A percentile compares a stretch with the other conserved stretches of the same genome.
phyloP scores from a whole-genome alignment of 2,888 invertebrate species.

The Nephrotoma flavescens region DNA sequence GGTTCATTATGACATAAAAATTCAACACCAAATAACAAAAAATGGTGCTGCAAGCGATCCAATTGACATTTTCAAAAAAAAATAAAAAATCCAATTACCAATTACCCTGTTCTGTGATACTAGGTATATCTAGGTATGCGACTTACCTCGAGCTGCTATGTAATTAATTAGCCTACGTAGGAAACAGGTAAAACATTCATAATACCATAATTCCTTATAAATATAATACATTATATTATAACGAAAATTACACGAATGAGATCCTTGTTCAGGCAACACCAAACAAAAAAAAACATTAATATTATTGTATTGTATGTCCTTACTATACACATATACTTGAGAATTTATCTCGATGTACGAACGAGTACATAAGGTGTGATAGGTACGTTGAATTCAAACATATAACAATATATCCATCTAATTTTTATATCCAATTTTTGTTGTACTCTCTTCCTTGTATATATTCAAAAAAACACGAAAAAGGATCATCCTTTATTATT shows the following conservation, averaged over 20 bases:
- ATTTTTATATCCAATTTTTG: not conserved
- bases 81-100: not conserved
- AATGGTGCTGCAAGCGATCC: not conserved
- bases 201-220: not conserved
- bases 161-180: not conserved
- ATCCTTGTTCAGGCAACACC: not conserved
- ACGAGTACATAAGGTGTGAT: not conserved
- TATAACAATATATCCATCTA: not conserved
- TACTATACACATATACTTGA: not conserved
- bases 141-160: not conserved
- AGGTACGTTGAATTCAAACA: not conserved
- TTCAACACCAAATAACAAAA: not conserved
- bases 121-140: not conserved
- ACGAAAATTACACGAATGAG: not conserved
- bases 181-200: not conserved
- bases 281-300: not conserved
- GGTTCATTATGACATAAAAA: not conserved
- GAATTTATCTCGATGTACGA: not conserved
- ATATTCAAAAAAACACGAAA: not conserved
- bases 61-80: not conserved
- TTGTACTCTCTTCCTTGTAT: not conserved
- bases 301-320: not conserved
- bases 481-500: slow-evolving; percentile 3
- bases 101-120: not conserved
- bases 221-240: not conserved